A percentile compares a stretch with the other conserved stretches of the same genome.
Evolutionary conservation across 1,140 invertebrate genomes (phyloP).

Genomic region (Proales similis): DNA sequence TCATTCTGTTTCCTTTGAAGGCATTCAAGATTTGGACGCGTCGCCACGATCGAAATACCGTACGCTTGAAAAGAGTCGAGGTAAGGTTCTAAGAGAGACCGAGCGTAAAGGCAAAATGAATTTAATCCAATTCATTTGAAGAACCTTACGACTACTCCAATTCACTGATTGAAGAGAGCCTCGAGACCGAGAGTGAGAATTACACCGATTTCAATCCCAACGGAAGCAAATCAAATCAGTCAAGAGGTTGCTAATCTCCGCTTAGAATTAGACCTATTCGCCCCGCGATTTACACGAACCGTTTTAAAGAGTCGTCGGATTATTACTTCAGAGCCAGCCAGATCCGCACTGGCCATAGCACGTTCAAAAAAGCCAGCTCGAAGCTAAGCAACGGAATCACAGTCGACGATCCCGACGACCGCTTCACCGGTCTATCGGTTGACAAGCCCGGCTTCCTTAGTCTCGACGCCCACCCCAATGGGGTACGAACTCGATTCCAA

Average conservation of each 20-base stretch:
- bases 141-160: constrained; percentile 7
- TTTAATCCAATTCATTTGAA: constrained; percentile 2
- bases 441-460: constrained; percentile 8
- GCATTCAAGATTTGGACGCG: constrained; percentile 34
- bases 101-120: constrained; percentile 21
- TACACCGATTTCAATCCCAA: constrained; percentile 7
- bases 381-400: neutral
- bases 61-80: no score
- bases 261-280: no score
- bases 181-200: constrained; percentile 26
- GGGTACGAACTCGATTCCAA: neutral
- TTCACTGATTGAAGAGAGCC: constrained; percentile 22
- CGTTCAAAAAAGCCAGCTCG: constrained; percentile 4
- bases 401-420: neutral
- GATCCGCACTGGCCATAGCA: constrained; percentile 6
- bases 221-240: neutral
- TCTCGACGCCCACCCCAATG: constrained; percentile 24
- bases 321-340: neutral
- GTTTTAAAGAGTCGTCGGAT: neutral
- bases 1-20: constrained; percentile 10
- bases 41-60: constrained; percentile 25
- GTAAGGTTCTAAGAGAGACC: no score
- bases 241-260: no score
- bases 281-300: neutral
- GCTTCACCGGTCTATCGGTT: constrained; percentile 35